A percentile compares a stretch with the other conserved stretches of the same genome.
These are phyloP conservation scores for Catharus bicknelli DNA, from an alignment of 2,113 vertebrate species.

Conservation along the genomic window DNA sequence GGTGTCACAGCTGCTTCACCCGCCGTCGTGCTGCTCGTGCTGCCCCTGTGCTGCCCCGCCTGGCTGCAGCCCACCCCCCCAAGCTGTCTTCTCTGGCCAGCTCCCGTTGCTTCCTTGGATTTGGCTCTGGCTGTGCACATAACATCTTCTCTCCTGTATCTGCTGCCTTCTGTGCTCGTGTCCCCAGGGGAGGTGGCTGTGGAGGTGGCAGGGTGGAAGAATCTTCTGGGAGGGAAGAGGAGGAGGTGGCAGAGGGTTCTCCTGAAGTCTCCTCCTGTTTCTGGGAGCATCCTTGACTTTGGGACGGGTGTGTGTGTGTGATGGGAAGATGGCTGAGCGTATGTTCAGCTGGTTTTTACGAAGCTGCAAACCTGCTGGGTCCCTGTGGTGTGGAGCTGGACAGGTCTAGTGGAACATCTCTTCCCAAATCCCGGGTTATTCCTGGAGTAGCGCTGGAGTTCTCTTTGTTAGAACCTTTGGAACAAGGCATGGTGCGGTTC, in stretches of 20 bases:
- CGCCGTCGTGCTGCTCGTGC: neutral
- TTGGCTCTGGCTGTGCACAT: conserved; percentile 57
- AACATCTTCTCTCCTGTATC: neutral
- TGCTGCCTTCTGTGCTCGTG: conserved; percentile 16
- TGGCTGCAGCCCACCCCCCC: conserved; percentile 16
- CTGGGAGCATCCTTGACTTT: neutral
- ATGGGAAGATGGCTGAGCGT: neutral
- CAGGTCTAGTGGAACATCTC: neutral
- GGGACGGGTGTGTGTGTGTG: neutral
- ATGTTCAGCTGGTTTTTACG: neutral
- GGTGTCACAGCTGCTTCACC: neutral
- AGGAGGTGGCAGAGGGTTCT: neutral
- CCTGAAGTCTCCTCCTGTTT: neutral
- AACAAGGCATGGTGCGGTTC: neutral
- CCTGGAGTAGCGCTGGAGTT: neutral
- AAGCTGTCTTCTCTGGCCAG: neutral
- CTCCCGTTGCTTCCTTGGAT: conserved; percentile 19
- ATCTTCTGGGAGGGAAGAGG: neutral
- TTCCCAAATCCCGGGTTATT: neutral
- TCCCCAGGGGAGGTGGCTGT: neutral
- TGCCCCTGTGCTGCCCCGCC: conserved; percentile 45
- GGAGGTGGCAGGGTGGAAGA: neutral
- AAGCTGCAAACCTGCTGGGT: neutral
- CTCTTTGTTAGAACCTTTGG: accelerated
- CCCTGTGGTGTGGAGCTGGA: neutral